Evolutionary conservation across 2,888 invertebrate genomes (phyloP), one percentile per base, ranked within the genome.

Genomic region (Serripes groenlandicus): DNA sequence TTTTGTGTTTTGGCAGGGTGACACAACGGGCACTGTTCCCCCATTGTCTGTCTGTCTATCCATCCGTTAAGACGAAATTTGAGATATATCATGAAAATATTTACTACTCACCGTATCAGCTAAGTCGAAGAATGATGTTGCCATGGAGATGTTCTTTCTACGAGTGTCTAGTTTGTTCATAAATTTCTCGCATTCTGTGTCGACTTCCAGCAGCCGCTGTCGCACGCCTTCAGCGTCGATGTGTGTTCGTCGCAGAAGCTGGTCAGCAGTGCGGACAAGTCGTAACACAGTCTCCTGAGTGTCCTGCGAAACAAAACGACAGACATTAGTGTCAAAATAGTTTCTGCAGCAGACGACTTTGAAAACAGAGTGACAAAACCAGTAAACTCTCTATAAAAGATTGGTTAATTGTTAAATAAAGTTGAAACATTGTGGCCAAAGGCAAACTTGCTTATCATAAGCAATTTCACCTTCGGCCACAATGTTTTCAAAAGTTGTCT

Each of bases 251-350:
- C 96, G 96, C 62, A 96, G 96, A 78, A 97, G 95, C 91, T 97
- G 96, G 94, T 97, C 97, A 23, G 97, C 97, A 54, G 97, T 97
- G 91, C 97, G 96, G 30, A 97, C 96, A 89, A 97, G 96, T 94
- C 96, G 97, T 71, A 97, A 94, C 9, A 97, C 96, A 89, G 96
- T 96, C 93, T 97, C 97, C 93, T 97, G 97, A 80, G 97, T 95
- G 81, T 96, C 96, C 95, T 96, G 91, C 28, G 32, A 28, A 32
- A 62, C 28, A n/a, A 32, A 49, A 3, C 3, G 7, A 21, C 15
- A 1, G 1, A 3, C 18, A 49, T 21, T 21, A 21, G 49, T 49
- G 49, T 21, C n/a, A 49, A 49, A 34, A 34, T 84, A 81, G 62
- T 35, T 72, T 26, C 9, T 15, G 56, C n/a, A 52, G 49, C 7